Base-by-base conservation (phyloP, 2,797 vertebrate genomes). In the Cynopterus sphinx region DNA sequence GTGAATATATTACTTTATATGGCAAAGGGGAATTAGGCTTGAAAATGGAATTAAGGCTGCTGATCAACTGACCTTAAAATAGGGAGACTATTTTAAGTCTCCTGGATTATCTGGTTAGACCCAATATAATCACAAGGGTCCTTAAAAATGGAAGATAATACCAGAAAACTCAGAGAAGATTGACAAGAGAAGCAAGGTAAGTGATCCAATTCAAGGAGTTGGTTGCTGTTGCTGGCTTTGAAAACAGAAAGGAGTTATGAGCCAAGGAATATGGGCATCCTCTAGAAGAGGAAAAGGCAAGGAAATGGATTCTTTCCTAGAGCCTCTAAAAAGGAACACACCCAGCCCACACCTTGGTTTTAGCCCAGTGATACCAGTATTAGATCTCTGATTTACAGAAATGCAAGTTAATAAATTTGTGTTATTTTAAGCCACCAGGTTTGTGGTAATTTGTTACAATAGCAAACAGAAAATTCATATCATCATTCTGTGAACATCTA, bases 111-210 rank as follows among this genome's bases (percentile, higher is more conserved):
- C 49, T 82, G 33, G 21, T 63, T 51, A 21, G 68, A 43, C 10
- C 61, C 53, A 81, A 36, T 82, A 21, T 63, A 89, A 89, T 86
- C 43, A 85, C 13, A 89, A 74, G 28, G 2, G 31, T 61, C 61
- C 77, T 90, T 61, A 82, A 81, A 63, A 77, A 46, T 81, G 31
- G 22, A 70, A 90, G 19, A 70, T 15, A 46, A 36, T 31, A 43
- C 31, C 59, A 90, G 81, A 83, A 91, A 95, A 96, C 46, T 86
- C 36, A 94, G 57, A 83, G n/a, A 31, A 88, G 41, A 59, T 73
- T 84, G 70, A 71, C 22, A 43, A 59, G 21, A 94, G 49, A 83
- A 59, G 49, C 43, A 87, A 84, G 28, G 59, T 73, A 36, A 92
- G 57, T 68, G 41, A 67, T 61, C 17, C 55, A 83, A 33, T 73